Base-by-base conservation (phyloP, 2,888 invertebrate genomes). In the Drosophila kambysellisi region DNA sequence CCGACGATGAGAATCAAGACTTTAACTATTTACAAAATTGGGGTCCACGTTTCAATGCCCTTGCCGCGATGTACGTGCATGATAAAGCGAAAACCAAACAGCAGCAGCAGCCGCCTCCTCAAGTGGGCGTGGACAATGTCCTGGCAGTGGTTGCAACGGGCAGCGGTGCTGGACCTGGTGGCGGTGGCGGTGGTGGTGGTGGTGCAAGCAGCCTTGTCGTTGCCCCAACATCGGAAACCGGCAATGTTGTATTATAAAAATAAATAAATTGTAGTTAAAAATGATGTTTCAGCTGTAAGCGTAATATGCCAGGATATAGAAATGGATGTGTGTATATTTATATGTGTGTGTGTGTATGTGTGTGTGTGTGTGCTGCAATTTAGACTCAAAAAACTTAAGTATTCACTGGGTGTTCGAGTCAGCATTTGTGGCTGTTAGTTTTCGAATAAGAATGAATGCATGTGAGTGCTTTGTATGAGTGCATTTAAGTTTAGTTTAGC, bases 11-110 rank as follows among this genome's bases (percentile, higher is more conserved):
- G 93, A 96, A 96, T 91, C 98, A 99, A 94, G 98, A 99, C 93
- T 99, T 98, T 94, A 98, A 98, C 93, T 98, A 99, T 94, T 95
- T 99, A 92, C 97, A 98, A 91, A 97, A 97, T 89, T 99, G 99
- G 99, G 99, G 99, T 81, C 99, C 99, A 72, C 96, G 98, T 91
- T 99, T 99, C 94, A 97, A 98, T 94, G 98, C 98, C 94, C 94
- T 99, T 91, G 98, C 99, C 64, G 97, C 98, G 93, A 97, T 99
- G 96, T 99, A 99, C 94, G 98, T 92, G 89, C 91, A 91, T 74
- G 91, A 91, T 68, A 91, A 89, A 78, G 81, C 89, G 86, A 91
- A 89, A 91, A 61, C 77, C 75, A 78, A 79, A 62, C 84, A 88
- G 51, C 72, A 61, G 51, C 72, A 61, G 51, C 63, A 11, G 48